phyloP scores from a whole-genome alignment of 2,888 invertebrate species.

The Congeria kusceri region DNA sequence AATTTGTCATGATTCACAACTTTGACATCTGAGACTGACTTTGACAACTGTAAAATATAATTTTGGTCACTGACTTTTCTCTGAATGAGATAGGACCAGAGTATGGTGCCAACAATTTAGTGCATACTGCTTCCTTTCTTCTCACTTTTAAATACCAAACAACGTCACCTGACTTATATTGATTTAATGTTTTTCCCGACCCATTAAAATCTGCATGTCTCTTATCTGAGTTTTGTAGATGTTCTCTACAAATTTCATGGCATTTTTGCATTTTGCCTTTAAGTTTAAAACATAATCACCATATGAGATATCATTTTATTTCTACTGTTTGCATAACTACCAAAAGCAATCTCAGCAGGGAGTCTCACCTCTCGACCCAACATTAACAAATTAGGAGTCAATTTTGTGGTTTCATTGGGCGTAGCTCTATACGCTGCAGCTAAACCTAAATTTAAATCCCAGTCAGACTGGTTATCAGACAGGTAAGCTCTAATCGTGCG shows the following conservation, averaged over 20 bases:
- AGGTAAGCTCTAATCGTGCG: slow-evolving; percentile 53
- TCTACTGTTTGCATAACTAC: background rate
- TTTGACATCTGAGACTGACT: slow-evolving; percentile 6
- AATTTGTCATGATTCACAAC: slow-evolving; percentile 29
- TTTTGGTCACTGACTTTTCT: slow-evolving; percentile 25
- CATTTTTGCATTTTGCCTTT: slow-evolving; percentile 27
- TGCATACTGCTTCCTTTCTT: slow-evolving; percentile 3
- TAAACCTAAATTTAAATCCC: slow-evolving; percentile 56
- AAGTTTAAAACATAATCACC: slow-evolving; percentile 39
- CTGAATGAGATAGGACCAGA: slow-evolving; percentile 12
- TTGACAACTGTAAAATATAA: slow-evolving; percentile 9
- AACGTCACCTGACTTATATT: slow-evolving; percentile 18
- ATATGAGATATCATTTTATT: slow-evolving; percentile 11
- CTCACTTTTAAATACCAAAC: slow-evolving; percentile 14
- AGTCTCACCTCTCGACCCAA: slow-evolving; percentile 52
- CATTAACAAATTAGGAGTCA: slow-evolving; percentile 58
- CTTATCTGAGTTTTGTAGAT: slow-evolving; percentile 8
- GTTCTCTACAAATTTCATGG: slow-evolving; percentile 20
- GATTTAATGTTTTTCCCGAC: slow-evolving; percentile 9
- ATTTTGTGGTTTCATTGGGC: slow-evolving; percentile 43
- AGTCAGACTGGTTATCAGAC: slow-evolving; percentile 49
- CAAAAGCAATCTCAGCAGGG: slow-evolving; percentile 48
- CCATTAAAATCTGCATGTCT: slow-evolving; percentile 23
- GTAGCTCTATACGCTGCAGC: slow-evolving; percentile 53
- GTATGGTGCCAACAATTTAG: slow-evolving; percentile 21